Base-by-base conservation (phyloP, 2,888 invertebrate genomes). In the Incurvaria masculella region DNA sequence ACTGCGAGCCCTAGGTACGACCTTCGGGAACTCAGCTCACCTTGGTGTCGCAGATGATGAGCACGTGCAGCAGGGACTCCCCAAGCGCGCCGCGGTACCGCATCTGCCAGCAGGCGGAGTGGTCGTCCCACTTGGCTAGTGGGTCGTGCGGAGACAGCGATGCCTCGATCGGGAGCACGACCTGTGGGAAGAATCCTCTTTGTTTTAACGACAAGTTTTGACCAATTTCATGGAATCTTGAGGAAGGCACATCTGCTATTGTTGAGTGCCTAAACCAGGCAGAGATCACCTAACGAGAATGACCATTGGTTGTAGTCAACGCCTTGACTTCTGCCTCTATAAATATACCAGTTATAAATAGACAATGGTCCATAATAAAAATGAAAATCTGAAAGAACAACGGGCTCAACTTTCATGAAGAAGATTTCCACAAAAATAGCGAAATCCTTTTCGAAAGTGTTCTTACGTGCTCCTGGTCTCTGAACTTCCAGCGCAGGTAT, bases 101-200 rank as follows among this genome's bases (percentile, higher is more conserved):
- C 89, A 99, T 92, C 68, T 96, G 94, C 98, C 98, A 99, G 65
- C 97, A 97, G 0, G 96, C 96, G 55, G 91, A 89, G 69, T 95
- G 94, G 63, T 94, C 93, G 53, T 81, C 80, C 93, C 94, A 94
- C 61, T 91, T 90, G 1, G 90, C 89, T 20, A 94, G 74, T 0
- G 94, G 94, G 66, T 95, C 94, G 62, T 92, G 90, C 0, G 87
- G 84, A 20, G 92, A 89, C 1, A 93, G 72, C 0, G 89, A 91
- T 0, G 92, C 91, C 66, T 94, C 93, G 51, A 94, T 92, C 4
- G 93, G 93, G 48, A 94, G 75, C n/a, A 88, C 86, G 11, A 90
- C 85, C 81, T 86, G 60, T 2, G 38, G 49, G 47, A 45, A 39
- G 21, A 18, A 47, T 26, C 33, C n/a, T n/a, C n/a, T n/a, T n/a